A percentile compares a stretch with the other conserved stretches of the same genome.
These are phyloP conservation scores for Ophonus ardosiacus DNA, from an alignment of 2,888 invertebrate genomes.

Conservation along the genomic window DNA sequence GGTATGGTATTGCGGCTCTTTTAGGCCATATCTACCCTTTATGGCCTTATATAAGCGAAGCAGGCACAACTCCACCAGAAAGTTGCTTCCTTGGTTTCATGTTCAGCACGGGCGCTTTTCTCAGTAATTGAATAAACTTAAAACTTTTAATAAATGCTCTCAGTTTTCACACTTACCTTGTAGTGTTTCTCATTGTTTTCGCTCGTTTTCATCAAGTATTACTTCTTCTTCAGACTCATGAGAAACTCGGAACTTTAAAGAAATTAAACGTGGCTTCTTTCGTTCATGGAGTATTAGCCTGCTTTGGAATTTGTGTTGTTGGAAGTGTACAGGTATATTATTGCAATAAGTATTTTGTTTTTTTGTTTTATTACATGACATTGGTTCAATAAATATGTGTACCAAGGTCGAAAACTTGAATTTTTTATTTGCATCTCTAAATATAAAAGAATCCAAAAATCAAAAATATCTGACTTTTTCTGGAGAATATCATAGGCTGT, in stretches of 20 bases:
- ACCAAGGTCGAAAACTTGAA: too few species aligned
- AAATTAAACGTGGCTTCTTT: conserved; percentile 36
- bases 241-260: background rate
- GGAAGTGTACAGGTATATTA: conserved; percentile 40
- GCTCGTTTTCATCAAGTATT: conserved; percentile 42
- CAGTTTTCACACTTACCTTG: background rate
- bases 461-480: too few species aligned
- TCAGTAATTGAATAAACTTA: conserved; percentile 74
- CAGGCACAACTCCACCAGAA: conserved; percentile 85
- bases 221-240: conserved; percentile 16
- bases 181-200: conserved; percentile 51
- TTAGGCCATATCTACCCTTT: conserved; percentile 82
- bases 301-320: conserved; percentile 45
- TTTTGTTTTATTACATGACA: too few species aligned
- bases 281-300: conserved; percentile 27
- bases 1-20: conserved; percentile 82
- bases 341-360: too few species aligned
- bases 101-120: conserved; percentile 83
- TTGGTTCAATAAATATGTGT: too few species aligned
- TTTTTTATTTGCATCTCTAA: too few species aligned
- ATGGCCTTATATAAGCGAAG: conserved; percentile 87
- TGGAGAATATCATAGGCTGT: too few species aligned
- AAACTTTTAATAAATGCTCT: background rate
- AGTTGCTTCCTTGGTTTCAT: conserved; percentile 88
- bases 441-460: too few species aligned